Conservation (phyloP, 1,140 invertebrate genomes). For the Heterodera carotae region DNA sequence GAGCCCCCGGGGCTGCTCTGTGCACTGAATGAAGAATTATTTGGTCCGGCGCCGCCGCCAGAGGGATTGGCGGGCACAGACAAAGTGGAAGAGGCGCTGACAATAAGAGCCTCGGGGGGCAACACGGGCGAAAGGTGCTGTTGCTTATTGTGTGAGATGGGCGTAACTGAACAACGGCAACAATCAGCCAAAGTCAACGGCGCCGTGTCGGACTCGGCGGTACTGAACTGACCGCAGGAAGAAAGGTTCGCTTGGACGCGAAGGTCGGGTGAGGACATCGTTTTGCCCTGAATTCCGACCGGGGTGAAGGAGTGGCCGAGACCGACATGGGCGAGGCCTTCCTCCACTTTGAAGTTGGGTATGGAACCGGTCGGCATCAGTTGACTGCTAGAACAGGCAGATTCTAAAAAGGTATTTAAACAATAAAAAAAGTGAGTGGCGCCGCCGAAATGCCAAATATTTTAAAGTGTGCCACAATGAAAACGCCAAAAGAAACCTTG, state of each 20-base stretch:
- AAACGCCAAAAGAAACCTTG: conserved; percentile 3
- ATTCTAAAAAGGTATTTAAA: not conserved
- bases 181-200: not conserved
- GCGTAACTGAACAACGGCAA: conserved; percentile 8
- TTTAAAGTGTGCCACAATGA: conserved; percentile 1
- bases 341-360: conserved; percentile 28
- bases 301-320: conserved; percentile 9
- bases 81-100: conserved; percentile 21
- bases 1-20: conserved; percentile 23
- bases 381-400: not conserved
- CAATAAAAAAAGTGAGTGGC: no score
- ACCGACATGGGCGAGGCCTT: not conserved
- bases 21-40: conserved; percentile 5
- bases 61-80: not conserved
- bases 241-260: not conserved
- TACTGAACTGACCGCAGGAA: no score
- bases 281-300: conserved; percentile 16
- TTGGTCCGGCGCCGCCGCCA: not conserved
- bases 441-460: not conserved
- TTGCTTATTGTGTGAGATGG: conserved; percentile 30
- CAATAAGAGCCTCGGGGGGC: conserved; percentile 24
- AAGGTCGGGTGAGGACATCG: conserved; percentile 29
- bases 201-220: no score
- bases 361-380: conserved; percentile 24
- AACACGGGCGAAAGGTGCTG: conserved; percentile 27